Evolutionary conservation across 1,140 invertebrate genomes (phyloP), one percentile per base, ranked within the genome.

Genomic region (Diachasma alloeum): DNA sequence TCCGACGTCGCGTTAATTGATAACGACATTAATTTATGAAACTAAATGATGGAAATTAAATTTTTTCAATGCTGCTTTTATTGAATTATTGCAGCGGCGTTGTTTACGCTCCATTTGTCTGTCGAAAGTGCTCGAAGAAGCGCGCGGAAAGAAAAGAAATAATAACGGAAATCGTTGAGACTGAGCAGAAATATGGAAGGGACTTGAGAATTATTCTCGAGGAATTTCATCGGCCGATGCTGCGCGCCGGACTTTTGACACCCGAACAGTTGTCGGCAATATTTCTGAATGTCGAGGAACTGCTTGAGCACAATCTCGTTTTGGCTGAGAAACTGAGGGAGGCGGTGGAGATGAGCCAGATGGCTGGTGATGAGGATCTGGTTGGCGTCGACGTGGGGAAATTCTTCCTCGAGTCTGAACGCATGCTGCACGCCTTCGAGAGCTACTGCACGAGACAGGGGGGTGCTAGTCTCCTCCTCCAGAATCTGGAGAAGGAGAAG

Each of bases 151-250:
- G 97, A 44, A 97, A 97, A 84, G 97, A 98, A 90, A 98, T 98
- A 19, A 96, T 99, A 67, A 95, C 94, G 0, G 97, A 99, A 91
- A 97, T 99, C 77, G 95, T 98, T 2, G 97, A 99, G 87, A 98
- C 97, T 0, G 97, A 99, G 90, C 94, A 97, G 80, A 98, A 97
- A 85, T 99, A 98, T 85, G 96, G 96, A 1, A 91, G 96, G 79
- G 97, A 98, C 90, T 90, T 98, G 79, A 93, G 95, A 83, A 97
- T 98, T 59, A 95, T 98, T 75, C 88, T 96, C 56, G 96, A 98
- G 87, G 97, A 99, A 87, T 98, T 99, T 88, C 97, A 97, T 87
- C 93, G 95, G 82, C 97, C 97, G 0, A 97, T 98, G 94, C 90
- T 97, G 78, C 94, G 97, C 39, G 97, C 97, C 71, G 96, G 96